A percentile compares a stretch with the other conserved stretches of the same genome.
phyloP scores from a whole-genome alignment of 2,113 vertebrate species.

The Poeciliopsis turrubarensis region DNA sequence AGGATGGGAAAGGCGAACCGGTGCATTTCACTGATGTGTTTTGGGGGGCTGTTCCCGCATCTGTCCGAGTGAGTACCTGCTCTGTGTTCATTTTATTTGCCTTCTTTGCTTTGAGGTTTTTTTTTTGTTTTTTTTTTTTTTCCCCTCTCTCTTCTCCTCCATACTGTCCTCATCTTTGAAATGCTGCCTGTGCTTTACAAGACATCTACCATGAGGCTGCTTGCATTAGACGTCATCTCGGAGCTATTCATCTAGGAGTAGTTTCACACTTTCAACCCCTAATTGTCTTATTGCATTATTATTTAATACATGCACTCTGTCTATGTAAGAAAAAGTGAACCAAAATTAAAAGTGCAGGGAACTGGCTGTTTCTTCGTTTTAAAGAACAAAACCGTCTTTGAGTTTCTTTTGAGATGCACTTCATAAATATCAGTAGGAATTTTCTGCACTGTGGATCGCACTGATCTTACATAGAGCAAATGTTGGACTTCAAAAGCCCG shows the following conservation, averaged over 20 bases:
- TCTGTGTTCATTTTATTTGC: slow-evolving; percentile 39
- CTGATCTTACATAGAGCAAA: slow-evolving; percentile 10
- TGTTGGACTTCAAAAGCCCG: slow-evolving; percentile 3
- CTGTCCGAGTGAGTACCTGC: slow-evolving; percentile 67
- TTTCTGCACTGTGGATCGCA: slow-evolving; percentile 6
- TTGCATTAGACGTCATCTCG: slow-evolving; percentile 11
- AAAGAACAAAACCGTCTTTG: slow-evolving; percentile 5
- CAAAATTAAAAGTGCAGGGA: slow-evolving; percentile 8
- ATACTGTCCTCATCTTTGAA: slow-evolving; percentile 34
- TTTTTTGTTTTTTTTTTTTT: neutral
- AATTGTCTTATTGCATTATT: slow-evolving; percentile 6
- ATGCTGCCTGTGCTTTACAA: slow-evolving; percentile 8
- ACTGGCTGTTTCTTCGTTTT: slow-evolving; percentile 5
- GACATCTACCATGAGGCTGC: slow-evolving; percentile 4
- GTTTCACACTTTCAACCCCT: slow-evolving; percentile 4
- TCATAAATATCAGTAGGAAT: slow-evolving; percentile 9
- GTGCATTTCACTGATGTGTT: slow-evolving; percentile 64
- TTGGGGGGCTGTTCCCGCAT: slow-evolving; percentile 50
- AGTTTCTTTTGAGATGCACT: slow-evolving; percentile 1
- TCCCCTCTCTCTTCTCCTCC: neutral
- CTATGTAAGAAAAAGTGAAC: neutral
- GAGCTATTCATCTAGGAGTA: neutral
- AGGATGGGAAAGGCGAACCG: slow-evolving; percentile 58
- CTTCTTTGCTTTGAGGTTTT: slow-evolving; percentile 39
- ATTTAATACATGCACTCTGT: slow-evolving; percentile 8